Evolutionary conservation across 2,888 invertebrate species (phyloP), one percentile per base, ranked within the genome.

Genomic region (Ectemnius cavifrons): DNA sequence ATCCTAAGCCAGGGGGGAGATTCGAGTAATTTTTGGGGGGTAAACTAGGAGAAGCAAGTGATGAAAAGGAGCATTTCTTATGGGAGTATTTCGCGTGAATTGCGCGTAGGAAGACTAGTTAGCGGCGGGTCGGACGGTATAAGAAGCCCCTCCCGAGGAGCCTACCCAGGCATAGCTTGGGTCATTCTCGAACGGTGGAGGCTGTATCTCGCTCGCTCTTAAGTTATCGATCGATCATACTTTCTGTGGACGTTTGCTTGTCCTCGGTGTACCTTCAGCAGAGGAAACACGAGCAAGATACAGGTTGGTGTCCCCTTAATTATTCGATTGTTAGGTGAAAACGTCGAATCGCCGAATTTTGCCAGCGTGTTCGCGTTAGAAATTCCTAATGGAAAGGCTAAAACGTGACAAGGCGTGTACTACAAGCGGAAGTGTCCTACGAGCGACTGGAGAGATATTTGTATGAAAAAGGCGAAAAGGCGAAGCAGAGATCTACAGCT

Each of bases 241-340:
- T 63, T 52, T 18, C 20, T 23, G 4, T 61, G 65, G 27, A 23
- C 11, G n/a, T 23, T 63, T 57, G 62, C 45, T 61, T 70, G 73
- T 77, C 65, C 70, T 52, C 77, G 71, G 77, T 78, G 59, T 79
- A 23, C 81, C 78, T 78, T 77, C 80, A 75, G 78, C 28, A 37
- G 81, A 81, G 82, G 80, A 86, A 81, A 84, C 83, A 82, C 88
- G 86, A 89, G 88, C 85, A 78, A 82, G 86, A 86, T 87, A 88
- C 89, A 90, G 89, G 89, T 90, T 90, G 87, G 89, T 90, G 73
- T 71, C 63, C 57, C 47, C 66, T 79, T 81, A 79, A 72, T 79
- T 81, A 77, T 73, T 82, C 71, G 73, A 71, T 77, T 76, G 47
- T 74, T 76, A 80, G 72, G 68, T 74, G 72, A 63, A 59, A 68